Evolutionary conservation across 2,888 invertebrate species (phyloP).

Genomic region (Resseliella maxima): DNA sequence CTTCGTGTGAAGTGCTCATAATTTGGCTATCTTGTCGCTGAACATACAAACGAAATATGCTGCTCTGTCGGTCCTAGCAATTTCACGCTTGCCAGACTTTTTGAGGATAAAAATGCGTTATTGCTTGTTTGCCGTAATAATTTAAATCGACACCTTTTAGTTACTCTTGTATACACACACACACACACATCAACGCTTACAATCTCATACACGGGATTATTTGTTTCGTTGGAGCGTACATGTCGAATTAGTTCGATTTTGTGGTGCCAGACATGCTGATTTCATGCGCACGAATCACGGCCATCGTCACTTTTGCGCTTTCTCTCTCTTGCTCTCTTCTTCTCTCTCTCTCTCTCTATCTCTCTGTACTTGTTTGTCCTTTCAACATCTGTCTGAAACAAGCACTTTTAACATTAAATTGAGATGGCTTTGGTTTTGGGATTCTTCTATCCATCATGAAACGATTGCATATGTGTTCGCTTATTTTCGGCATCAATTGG

Average conservation of each 20-base stretch:
- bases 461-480: background rate
- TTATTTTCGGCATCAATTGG: background rate
- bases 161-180: background rate
- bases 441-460: background rate
- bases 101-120: background rate
- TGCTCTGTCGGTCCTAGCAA: background rate
- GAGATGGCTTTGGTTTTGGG: background rate
- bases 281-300: background rate
- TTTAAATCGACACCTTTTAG: conserved; percentile 9
- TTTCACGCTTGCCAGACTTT: conserved; percentile 7
- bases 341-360: too few relatives aligned
- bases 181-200: background rate
- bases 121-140: conserved; percentile 34
- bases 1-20: background rate
- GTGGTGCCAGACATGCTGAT: conserved; percentile 11
- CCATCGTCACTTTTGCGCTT: background rate
- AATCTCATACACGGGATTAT: background rate
- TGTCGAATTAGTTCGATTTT: conserved; percentile 19
- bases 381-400: conserved; percentile 28
- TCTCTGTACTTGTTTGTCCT: background rate
- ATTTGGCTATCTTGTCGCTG: background rate
- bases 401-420: background rate
- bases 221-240: background rate
- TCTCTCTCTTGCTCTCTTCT: background rate
- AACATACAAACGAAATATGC: background rate